phyloP scores from a whole-genome alignment of 2,113 vertebrate species.

The Lycocorax pyrrhopterus region DNA sequence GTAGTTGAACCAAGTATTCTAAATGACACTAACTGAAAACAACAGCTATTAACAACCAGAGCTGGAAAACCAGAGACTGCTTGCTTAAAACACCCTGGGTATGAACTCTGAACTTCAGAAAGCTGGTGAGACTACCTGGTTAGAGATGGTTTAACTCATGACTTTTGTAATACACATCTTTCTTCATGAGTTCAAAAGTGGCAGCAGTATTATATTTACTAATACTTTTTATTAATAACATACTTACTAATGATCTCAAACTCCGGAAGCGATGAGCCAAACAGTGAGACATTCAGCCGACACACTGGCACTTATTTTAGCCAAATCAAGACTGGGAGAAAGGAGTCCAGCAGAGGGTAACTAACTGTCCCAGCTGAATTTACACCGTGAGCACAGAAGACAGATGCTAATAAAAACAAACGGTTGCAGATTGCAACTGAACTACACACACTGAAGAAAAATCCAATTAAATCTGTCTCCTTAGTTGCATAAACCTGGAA shows the following conservation, averaged over 20 bases:
- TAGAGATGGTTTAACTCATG: not conserved
- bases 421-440: not conserved
- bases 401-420: not conserved
- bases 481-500: not conserved
- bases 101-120: not conserved
- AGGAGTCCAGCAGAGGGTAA: not conserved
- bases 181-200: not conserved
- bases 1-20: not conserved
- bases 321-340: not conserved
- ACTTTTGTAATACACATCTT: not conserved
- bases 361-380: not conserved
- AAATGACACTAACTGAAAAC: not conserved
- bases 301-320: not conserved
- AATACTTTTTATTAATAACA: not conserved
- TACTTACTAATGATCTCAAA: not conserved
- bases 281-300: not conserved
- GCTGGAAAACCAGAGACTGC: not conserved
- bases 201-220: not conserved
- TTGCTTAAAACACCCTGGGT: not conserved
- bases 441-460: not conserved
- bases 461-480: not conserved
- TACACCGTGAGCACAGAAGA: not conserved
- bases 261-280: not conserved
- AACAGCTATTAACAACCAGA: not conserved
- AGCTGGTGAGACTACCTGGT: not conserved